Evolutionary conservation across 2,113 vertebrate genomes (phyloP).

Genomic region (Vidua chalybeata): DNA sequence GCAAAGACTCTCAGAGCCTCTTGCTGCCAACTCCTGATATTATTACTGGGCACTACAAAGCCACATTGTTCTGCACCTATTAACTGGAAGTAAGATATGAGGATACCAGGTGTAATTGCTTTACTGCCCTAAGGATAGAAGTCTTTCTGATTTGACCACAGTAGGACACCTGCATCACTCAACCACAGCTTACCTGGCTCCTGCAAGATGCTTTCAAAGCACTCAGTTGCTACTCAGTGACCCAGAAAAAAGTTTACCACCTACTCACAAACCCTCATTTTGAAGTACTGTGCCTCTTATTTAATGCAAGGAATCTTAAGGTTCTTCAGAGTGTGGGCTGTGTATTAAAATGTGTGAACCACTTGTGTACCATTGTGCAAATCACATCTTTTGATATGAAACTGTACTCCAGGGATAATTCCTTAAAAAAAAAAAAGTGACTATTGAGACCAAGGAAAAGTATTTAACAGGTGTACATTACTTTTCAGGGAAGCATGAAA

Average conservation of each 20-base stretch:
- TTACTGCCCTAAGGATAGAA: constrained; percentile 41
- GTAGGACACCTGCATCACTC: constrained; percentile 37
- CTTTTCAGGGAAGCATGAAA: background rate
- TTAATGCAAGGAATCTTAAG: background rate
- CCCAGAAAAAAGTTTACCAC: constrained; percentile 49
- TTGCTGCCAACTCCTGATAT: background rate
- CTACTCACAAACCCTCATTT: constrained; percentile 20
- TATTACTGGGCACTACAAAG: constrained; percentile 51
- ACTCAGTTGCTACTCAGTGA: constrained; percentile 12
- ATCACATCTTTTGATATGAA: background rate
- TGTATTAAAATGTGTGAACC: background rate
- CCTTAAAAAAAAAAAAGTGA: background rate
- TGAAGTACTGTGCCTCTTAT: background rate
- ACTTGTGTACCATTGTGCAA: background rate
- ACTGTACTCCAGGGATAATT: background rate
- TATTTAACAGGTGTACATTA: background rate
- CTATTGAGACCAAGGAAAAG: background rate
- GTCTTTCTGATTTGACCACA: constrained; percentile 66
- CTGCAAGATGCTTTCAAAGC: constrained; percentile 51
- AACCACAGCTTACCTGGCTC: constrained; percentile 37
- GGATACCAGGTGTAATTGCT: constrained; percentile 46
- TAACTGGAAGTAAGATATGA: constrained; percentile 52
- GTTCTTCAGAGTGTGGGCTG: background rate
- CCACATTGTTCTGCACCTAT: constrained; percentile 28
- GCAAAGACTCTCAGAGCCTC: background rate